phyloP scores from a whole-genome alignment of 2,797 vertebrate species.

The Cyclopterus lumpus region DNA sequence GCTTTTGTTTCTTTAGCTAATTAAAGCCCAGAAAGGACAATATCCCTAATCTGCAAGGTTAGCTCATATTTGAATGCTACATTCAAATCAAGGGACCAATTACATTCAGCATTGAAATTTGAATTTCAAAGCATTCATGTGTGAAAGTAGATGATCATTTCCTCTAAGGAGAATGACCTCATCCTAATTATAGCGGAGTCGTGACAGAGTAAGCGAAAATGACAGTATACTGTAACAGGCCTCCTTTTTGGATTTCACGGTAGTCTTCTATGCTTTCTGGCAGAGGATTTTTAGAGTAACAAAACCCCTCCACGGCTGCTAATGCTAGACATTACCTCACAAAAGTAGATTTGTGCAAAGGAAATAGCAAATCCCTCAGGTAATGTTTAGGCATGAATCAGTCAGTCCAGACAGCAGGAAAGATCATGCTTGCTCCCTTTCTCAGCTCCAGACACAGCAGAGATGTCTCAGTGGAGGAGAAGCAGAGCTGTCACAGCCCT shows the following conservation, averaged over 20 bases:
- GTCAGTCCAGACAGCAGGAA: constrained; percentile 64
- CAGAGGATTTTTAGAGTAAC: constrained; percentile 57
- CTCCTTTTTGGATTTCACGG: constrained; percentile 60
- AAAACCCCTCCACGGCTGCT: constrained; percentile 56
- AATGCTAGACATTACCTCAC: constrained; percentile 82
- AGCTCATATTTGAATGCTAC: constrained; percentile 9
- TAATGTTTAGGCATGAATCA: constrained; percentile 72
- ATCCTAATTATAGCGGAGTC: constrained; percentile 35
- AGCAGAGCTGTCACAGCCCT: constrained; percentile 56
- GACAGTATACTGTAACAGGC: constrained; percentile 40
- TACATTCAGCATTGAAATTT: constrained; percentile 30
- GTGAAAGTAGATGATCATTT: constrained; percentile 37
- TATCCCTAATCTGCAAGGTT: constrained; percentile 24
- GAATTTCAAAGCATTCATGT: constrained; percentile 27
- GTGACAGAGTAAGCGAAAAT: constrained; percentile 43
- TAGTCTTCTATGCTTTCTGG: constrained; percentile 57
- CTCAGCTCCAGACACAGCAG: constrained; percentile 44
- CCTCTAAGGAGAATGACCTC: constrained; percentile 46
- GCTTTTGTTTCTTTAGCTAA: constrained; percentile 29
- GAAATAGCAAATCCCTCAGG: constrained; percentile 79
- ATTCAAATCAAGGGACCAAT: constrained; percentile 47
- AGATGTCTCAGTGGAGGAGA: constrained; percentile 44
- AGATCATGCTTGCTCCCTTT: constrained; percentile 54
- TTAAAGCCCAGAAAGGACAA: constrained; percentile 26
- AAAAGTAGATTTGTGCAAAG: constrained; percentile 71